phyloP scores from a whole-genome alignment of 2,797 vertebrate genomes.

The Lepidocolaptes lacrymiger region DNA sequence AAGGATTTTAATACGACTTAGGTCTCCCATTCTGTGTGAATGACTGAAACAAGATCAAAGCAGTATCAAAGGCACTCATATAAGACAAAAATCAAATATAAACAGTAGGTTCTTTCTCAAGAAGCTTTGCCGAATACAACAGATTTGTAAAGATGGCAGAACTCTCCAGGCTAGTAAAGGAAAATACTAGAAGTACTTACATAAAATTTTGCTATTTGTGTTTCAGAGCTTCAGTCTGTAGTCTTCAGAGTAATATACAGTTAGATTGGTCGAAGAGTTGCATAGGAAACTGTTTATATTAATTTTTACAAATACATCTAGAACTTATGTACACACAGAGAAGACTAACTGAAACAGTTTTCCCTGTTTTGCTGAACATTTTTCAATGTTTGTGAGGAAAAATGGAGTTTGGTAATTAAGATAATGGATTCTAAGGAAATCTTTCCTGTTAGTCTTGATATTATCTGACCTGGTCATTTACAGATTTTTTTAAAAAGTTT shows the following conservation, averaged over 20 bases:
- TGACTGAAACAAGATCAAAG: constrained; percentile 16
- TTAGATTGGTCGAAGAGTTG: background rate
- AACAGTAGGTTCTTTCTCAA: background rate
- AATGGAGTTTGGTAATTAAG: background rate
- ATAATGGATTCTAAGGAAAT: background rate
- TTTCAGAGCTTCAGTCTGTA: background rate
- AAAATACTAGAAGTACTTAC: background rate
- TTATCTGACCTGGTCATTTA: background rate
- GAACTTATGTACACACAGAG: background rate
- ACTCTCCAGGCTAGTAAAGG: background rate
- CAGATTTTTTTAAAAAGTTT: background rate
- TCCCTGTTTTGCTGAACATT: background rate
- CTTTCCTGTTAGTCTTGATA: background rate
- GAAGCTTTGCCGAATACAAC: background rate
- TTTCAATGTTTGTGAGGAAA: background rate
- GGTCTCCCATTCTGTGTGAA: background rate
- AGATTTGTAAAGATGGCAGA: background rate
- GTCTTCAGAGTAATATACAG: background rate
- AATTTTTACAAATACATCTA: background rate
- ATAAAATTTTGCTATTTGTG: background rate
- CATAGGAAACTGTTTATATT: background rate
- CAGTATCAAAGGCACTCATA: background rate
- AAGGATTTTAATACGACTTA: background rate
- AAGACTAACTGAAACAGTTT: background rate
- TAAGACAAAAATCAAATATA: background rate